Evolutionary conservation across 2,797 vertebrate genomes (phyloP), one percentile per base, ranked within the genome.

Genomic region (Distichodus sexfasciatus): DNA sequence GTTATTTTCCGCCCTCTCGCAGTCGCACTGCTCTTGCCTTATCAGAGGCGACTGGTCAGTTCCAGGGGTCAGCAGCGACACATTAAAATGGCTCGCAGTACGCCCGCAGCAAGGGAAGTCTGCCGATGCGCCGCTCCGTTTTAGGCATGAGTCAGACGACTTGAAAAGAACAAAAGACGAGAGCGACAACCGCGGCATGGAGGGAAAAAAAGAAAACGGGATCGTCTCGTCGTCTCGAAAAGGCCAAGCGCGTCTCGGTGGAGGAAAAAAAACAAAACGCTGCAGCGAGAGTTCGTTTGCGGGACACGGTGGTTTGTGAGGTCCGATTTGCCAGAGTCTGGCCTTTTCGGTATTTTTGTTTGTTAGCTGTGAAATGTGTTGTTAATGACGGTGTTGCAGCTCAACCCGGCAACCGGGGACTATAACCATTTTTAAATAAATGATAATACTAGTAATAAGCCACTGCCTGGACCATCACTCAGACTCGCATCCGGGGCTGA

Each of bases 381-480:
- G 86, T 88, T 89, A 87, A 89, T 88, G 84, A 88, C 71, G 8
- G 72, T n/a, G 75, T 77, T 76, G 80, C 70, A 80, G 83, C 80
- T 84, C 83, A 84, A 74, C 29, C 41, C 31, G 58, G 79, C 79
- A 46, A 85, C 78, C 67, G 33, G 66, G 69, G 63, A 82, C 86
- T 87, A 89, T 84, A 84, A 85, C 84, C 84, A 83, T 66, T 85
- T 86, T 86, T 89, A 88, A n/a, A n/a, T n/a, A n/a, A n/a, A n/a
- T n/a, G n/a, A n/a, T n/a, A n/a, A n/a, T n/a, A n/a, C n/a, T n/a
- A n/a, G n/a, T n/a, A n/a, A 88, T 89, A 88, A 88, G 81, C 81
- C 74, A 75, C 74, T 82, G 80, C 76, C 76, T 79, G 79, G 77
- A 78, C 76, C 19, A 69, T 40, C 78, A 80, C 84, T 82, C 85